Evolutionary conservation across 2,797 vertebrate genomes (phyloP).

Genomic region (Cygnus olor): DNA sequence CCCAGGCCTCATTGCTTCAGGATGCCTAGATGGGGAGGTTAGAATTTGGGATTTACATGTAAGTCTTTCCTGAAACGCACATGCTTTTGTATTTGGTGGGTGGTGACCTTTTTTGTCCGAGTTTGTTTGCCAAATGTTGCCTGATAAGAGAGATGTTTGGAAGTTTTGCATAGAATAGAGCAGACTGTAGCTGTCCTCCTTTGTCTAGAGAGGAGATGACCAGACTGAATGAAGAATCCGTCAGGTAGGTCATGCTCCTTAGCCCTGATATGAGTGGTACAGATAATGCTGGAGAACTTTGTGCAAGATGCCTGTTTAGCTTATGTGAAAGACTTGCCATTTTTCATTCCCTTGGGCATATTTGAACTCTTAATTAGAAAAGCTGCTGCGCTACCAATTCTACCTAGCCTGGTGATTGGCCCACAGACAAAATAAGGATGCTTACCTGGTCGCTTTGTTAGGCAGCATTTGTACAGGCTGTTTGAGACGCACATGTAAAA

Average conservation of each 20-base stretch:
- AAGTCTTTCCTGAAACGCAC: slow-evolving; percentile 73
- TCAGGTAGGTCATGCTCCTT: not conserved
- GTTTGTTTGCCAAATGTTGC: not conserved
- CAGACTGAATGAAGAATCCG: too few species aligned
- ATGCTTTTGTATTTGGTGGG: not conserved
- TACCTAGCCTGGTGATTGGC: not conserved
- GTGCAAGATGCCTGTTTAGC: not conserved
- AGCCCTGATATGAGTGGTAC: not conserved
- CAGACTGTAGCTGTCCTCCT: not conserved
- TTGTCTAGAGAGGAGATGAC: not conserved
- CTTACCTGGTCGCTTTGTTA: not conserved
- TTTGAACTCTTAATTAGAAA: not conserved
- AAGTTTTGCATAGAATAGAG: not conserved
- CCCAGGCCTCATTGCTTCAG: slow-evolving; percentile 96
- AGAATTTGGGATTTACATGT: slow-evolving; percentile 99
- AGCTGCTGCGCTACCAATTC: not conserved
- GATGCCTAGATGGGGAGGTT: slow-evolving; percentile 98
- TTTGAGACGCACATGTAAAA: not conserved
- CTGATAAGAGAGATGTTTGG: not conserved
- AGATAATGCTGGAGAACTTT: not conserved
- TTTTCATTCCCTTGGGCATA: not conserved
- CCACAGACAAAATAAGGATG: not conserved
- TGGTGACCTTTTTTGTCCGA: not conserved
- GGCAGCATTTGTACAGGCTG: not conserved
- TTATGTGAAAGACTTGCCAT: not conserved